Evolutionary conservation across 2,888 invertebrate genomes (phyloP).

Genomic region (Vanessa cardui): DNA sequence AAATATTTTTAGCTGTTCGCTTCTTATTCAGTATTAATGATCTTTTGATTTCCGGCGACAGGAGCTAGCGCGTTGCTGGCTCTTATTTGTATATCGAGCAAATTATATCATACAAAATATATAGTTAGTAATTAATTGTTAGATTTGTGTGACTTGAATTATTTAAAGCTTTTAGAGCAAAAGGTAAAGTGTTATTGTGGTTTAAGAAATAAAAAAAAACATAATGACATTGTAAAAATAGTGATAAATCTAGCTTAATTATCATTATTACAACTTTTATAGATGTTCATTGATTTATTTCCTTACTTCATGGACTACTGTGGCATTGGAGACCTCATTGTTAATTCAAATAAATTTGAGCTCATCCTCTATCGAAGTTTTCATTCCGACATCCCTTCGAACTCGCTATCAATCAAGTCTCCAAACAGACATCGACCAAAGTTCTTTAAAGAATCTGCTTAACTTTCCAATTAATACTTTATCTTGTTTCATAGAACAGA

Average conservation of each 20-base stretch:
- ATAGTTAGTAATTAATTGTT: constrained; percentile 82
- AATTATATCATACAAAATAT: constrained; percentile 79
- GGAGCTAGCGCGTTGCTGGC: constrained; percentile 63
- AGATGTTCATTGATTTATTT: constrained; percentile 82
- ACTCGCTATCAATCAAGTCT: constrained; percentile 40
- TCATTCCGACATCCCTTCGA: constrained; percentile 64
- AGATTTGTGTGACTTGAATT: constrained; percentile 82
- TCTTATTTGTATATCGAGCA: constrained; percentile 82
- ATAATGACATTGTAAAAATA: constrained; percentile 83
- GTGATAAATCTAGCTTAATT: constrained; percentile 82
- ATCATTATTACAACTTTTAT: constrained; percentile 83
- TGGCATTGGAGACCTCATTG: constrained; percentile 82
- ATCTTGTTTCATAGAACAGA: constrained; percentile 20
- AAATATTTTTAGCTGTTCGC: constrained; percentile 75
- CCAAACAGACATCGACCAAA: constrained; percentile 43
- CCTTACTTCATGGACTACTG: constrained; percentile 82
- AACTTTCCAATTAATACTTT: constrained; percentile 30
- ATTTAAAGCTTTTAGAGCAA: constrained; percentile 82
- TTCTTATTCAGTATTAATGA: constrained; percentile 79
- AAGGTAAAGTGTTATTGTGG: constrained; percentile 81
- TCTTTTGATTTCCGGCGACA: constrained; percentile 63
- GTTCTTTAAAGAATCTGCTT: constrained; percentile 32
- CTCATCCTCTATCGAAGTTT: constrained; percentile 79
- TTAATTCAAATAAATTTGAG: constrained; percentile 83
- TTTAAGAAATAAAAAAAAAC: constrained; percentile 71